Base-by-base conservation (phyloP, 2,888 invertebrate species). In the Xanthia togata region DNA sequence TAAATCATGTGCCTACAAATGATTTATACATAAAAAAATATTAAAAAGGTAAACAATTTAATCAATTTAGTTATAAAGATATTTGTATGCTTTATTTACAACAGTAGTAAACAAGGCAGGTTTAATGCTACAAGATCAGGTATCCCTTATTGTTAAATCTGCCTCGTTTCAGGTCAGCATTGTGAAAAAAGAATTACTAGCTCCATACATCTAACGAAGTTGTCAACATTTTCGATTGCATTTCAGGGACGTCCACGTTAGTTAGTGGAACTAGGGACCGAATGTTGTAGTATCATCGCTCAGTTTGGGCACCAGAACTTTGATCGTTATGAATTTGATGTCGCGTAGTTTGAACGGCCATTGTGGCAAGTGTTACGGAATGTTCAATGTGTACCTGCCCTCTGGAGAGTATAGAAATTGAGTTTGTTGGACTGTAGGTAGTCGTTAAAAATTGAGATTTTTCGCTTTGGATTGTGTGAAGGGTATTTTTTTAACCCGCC, bases 271-370 rank as follows among this genome's bases (percentile, higher is more conserved):
- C 76, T 64, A 55, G 38, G 47, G 35, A 67, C 59, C 23, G 50
- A 76, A 75, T 76, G 71, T 75, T 74, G 53, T 74, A 26, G 74
- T 76, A 57, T 86, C 87, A 81, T 71, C 74, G 80, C 76, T 71
- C 78, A 83, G 80, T 87, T 74, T 73, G 38, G 50, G 35, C 41
- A 70, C n/a, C 62, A 71, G 14, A 90, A 89, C 82, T 89, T 89
- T 72, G 82, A 78, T 89, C 81, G 89, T 90, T 88, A 90, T 73
- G 76, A 86, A 79, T 89, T 87, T 82, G 84, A 84, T 67, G 79
- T 53, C 59, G 71, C 59, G 59, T 41, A 75, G 73, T 81, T 79
- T 63, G 78, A 68, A 17, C 12, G 2, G 14, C n/a, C 41, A 73
- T 77, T 82, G 82, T 87, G 67, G 11, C 70, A 41, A 72, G 70